A percentile compares a stretch with the other conserved stretches of the same genome.
phyloP scores from a whole-genome alignment of 1,140 invertebrate species.

The Eupristina koningsbergeri region DNA sequence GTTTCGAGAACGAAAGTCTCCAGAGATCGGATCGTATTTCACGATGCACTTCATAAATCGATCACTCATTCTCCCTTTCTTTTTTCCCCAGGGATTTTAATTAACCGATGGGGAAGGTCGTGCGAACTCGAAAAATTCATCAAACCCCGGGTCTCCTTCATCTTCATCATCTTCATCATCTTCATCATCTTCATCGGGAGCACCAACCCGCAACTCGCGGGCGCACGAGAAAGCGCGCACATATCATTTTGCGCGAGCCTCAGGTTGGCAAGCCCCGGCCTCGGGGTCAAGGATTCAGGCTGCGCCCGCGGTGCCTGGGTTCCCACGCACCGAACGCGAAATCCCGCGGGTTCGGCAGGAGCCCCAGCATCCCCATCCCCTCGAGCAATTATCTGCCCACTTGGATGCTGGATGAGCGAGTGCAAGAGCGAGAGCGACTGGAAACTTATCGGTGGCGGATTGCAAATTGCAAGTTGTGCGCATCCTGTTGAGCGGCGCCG shows the following conservation, averaged over 20 bases:
- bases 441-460: slow-evolving; percentile 13
- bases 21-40: background rate
- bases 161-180: background rate
- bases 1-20: background rate
- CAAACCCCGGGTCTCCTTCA: background rate
- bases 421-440: background rate
- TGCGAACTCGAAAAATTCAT: background rate
- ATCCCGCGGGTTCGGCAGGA: slow-evolving; percentile 28
- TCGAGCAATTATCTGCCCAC: slow-evolving; percentile 10
- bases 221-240: too few species aligned
- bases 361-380: background rate
- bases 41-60: background rate
- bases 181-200: background rate
- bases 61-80: background rate
- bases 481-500: too few species aligned
- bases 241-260: slow-evolving; percentile 5
- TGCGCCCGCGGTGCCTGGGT: slow-evolving; percentile 23
- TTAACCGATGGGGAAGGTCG: background rate
- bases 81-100: background rate
- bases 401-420: too few species aligned
- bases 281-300: slow-evolving; percentile 28
- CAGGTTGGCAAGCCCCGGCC: background rate
- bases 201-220: too few species aligned
- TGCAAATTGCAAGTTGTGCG: slow-evolving; percentile 22
- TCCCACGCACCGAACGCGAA: slow-evolving; percentile 27